phyloP scores from a whole-genome alignment of 2,888 invertebrate genomes.

The Autographa gamma region DNA sequence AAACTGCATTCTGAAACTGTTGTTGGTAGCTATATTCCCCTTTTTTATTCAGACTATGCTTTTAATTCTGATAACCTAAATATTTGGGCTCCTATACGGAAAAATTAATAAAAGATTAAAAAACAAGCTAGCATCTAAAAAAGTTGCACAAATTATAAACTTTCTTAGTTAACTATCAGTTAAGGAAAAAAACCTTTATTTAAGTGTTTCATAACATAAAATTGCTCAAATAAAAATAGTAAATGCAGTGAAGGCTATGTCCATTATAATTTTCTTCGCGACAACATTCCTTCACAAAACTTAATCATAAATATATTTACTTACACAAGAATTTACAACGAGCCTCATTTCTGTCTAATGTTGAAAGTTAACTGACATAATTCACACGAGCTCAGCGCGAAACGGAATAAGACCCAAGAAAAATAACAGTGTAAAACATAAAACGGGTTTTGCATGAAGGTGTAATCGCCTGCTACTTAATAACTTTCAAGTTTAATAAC shows the following conservation, averaged over 20 bases:
- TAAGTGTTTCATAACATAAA: no score
- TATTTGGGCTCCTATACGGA: no score
- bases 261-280: neutral
- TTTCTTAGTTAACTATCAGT: no score
- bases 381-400: conserved; percentile 42
- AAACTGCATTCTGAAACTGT: neutral
- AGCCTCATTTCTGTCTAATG: conserved; percentile 14
- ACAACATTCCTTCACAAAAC: neutral
- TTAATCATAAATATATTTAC: neutral
- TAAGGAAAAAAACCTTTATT: no score
- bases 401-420: conserved; percentile 29
- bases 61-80: neutral
- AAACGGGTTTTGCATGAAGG: conserved; percentile 42
- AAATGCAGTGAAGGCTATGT: no score
- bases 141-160: no score
- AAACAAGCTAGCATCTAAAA: no score
- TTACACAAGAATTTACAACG: conserved; percentile 5
- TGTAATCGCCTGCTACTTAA: conserved; percentile 45
- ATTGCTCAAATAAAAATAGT: no score
- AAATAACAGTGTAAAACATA: conserved; percentile 37
- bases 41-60: neutral
- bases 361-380: conserved; percentile 43
- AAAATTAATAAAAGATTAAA: no score
- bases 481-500: conserved; percentile 54
- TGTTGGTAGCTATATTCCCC: neutral